Conservation (phyloP, 2,797 vertebrate species). For the Pangasius krempfi region DNA sequence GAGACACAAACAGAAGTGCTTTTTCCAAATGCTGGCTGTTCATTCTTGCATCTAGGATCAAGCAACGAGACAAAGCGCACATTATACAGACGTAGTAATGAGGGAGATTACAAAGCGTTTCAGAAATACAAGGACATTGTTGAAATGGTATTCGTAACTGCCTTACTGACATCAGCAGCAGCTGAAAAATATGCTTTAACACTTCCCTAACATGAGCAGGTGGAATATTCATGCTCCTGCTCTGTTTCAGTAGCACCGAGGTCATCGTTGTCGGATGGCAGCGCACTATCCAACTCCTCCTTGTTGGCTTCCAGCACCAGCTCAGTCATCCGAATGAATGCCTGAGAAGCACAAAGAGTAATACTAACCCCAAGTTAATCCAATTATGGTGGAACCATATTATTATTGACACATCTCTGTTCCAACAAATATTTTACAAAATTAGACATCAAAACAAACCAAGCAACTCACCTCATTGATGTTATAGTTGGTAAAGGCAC, state of each 20-base stretch:
- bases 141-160: neutral
- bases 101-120: neutral
- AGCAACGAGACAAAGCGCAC: neutral
- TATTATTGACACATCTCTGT: neutral
- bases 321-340: constrained; percentile 85
- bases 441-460: neutral
- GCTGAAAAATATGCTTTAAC: neutral
- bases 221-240: constrained; percentile 69
- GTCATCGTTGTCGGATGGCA: constrained; percentile 72
- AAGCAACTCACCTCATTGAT: constrained; percentile 82
- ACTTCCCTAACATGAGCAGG: constrained; percentile 82
- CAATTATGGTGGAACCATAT: constrained; percentile 2
- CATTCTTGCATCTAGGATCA: neutral
- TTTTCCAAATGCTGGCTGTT: neutral
- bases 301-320: constrained; percentile 89
- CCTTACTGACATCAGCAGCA: neutral
- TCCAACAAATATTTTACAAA: neutral
- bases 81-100: neutral
- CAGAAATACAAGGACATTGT: neutral
- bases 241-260: constrained; percentile 75
- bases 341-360: constrained; percentile 68
- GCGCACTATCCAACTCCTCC: constrained; percentile 81
- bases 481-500: constrained; percentile 85
- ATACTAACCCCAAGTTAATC: neutral
- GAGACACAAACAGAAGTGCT: neutral